Percentiles rank a stretch among this genome's conserved stretches.
Evolutionary conservation across 2,113 vertebrate genomes (phyloP).

Genomic region (Psittacus erithacus): DNA sequence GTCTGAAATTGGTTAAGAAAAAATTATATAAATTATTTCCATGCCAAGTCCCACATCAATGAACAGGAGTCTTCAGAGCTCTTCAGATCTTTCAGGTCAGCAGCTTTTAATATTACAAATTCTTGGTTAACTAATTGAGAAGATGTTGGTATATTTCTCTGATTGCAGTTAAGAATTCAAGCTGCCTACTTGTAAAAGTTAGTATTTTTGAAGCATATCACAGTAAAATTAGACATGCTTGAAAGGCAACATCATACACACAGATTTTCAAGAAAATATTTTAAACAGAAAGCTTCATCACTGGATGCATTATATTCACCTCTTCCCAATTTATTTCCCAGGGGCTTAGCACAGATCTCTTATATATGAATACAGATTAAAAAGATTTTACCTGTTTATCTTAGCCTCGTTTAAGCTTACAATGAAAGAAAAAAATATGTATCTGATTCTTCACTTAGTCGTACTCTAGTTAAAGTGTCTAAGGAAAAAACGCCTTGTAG

Average conservation of each 20-base stretch:
- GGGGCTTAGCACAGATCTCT: background rate
- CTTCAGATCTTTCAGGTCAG: background rate
- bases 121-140: background rate
- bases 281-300: background rate
- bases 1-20: background rate
- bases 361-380: background rate
- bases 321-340: background rate
- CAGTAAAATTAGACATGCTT: background rate
- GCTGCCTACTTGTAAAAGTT: background rate
- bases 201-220: background rate
- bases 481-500: background rate
- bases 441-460: background rate
- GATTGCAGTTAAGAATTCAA: background rate
- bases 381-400: background rate
- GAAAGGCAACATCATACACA: background rate
- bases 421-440: background rate
- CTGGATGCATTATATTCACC: background rate
- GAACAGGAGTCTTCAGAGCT: background rate
- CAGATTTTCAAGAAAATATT: background rate
- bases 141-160: background rate
- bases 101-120: background rate
- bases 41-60: background rate
- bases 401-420: background rate
- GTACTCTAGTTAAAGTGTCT: background rate
- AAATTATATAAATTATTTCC: background rate